Conservation (phyloP, 2,113 vertebrate species). For the Phoenicopterus ruber region DNA sequence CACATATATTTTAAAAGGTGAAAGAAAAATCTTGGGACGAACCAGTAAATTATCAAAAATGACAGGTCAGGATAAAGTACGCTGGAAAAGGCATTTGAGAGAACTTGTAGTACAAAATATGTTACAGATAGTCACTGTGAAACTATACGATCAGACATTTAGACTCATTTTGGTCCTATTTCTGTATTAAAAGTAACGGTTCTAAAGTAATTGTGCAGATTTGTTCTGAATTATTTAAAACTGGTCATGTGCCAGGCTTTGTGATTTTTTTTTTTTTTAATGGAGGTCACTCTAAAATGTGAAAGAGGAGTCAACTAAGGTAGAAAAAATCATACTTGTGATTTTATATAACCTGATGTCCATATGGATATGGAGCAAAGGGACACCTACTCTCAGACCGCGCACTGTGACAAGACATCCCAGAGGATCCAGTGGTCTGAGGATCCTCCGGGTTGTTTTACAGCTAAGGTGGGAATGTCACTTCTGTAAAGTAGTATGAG, state of each 20-base stretch:
- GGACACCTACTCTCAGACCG: neutral
- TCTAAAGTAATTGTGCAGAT: neutral
- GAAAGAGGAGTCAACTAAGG: neutral
- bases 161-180: neutral
- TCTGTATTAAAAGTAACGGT: neutral
- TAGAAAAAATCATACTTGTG: neutral
- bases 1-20: neutral
- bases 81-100: neutral
- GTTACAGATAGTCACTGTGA: neutral
- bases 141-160: accelerated
- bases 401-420: neutral
- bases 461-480: neutral
- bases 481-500: neutral
- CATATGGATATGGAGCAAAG: neutral
- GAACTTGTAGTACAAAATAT: neutral
- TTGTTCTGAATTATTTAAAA: neutral
- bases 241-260: neutral
- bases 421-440: neutral
- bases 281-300: neutral
- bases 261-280: neutral
- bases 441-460: neutral
- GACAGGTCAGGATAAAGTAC: neutral
- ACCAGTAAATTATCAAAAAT: neutral
- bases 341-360: neutral
- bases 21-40: neutral